phyloP scores from a whole-genome alignment of 2,113 vertebrate species.

The Cryptomyrus ogoouensis region DNA sequence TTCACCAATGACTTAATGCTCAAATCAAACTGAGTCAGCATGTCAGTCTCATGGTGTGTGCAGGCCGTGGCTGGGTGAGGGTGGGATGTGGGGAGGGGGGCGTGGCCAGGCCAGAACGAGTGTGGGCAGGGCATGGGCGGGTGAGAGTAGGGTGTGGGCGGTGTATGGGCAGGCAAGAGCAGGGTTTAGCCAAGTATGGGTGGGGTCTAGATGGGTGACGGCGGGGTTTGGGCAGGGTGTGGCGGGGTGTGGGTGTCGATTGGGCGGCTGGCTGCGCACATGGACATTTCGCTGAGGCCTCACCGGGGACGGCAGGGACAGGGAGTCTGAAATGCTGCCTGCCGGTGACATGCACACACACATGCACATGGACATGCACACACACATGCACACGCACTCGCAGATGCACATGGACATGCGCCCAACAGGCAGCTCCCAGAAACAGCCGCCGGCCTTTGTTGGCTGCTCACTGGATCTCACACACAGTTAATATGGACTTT shows the following conservation, averaged over 20 bases:
- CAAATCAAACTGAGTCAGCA: slow-evolving; percentile 22
- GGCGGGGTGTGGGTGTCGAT: background rate
- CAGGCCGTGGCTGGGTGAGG: background rate
- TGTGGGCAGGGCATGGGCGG: no score
- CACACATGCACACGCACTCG: slow-evolving; percentile 32
- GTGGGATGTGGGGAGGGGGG: background rate
- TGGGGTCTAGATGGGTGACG: background rate
- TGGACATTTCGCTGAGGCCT: background rate
- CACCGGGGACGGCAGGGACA: background rate
- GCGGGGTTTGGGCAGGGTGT: background rate
- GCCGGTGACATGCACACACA: slow-evolving; percentile 38
- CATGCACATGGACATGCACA: slow-evolving; percentile 33
- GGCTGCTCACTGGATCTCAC: slow-evolving; percentile 60
- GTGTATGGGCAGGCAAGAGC: background rate
- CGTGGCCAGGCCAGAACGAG: background rate
- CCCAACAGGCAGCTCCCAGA: slow-evolving; percentile 28
- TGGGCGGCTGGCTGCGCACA: background rate
- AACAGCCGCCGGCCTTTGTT: slow-evolving; percentile 62
- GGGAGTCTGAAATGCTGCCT: background rate
- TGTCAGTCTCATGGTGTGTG: background rate
- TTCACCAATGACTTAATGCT: slow-evolving; percentile 29
- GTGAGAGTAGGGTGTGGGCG: background rate
- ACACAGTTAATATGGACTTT: slow-evolving; percentile 69
- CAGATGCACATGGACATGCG: slow-evolving; percentile 36
- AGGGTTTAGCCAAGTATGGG: background rate